These are phyloP conservation scores for Archilochus colubris DNA, from an alignment of 2,113 vertebrate species.

Conservation along the genomic window DNA sequence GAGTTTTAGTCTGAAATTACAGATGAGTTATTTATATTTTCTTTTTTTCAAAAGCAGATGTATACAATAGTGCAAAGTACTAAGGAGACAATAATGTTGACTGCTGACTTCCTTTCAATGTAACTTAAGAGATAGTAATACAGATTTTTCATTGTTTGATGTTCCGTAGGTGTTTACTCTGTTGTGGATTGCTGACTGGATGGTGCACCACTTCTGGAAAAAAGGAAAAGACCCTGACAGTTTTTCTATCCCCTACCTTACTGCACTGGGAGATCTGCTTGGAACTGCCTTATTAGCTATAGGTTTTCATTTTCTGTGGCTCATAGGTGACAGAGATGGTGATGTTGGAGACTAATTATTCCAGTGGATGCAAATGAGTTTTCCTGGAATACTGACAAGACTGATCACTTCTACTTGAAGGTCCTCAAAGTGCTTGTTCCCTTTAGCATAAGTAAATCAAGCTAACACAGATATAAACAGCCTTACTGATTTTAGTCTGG, in stretches of 20 bases:
- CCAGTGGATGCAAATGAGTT: not conserved
- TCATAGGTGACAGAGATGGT: slow-evolving; percentile 94
- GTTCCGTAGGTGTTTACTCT: slow-evolving; percentile 86
- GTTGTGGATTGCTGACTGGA: slow-evolving; percentile 94
- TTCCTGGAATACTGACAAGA: not conserved
- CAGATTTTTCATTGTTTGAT: slow-evolving; percentile 8
- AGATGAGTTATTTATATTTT: not conserved
- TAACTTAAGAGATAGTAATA: not conserved
- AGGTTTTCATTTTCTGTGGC: slow-evolving; percentile 95
- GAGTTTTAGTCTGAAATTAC: not conserved
- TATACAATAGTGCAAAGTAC: not conserved
- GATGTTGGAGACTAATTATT: slow-evolving; percentile 89
- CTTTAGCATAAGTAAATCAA: slow-evolving; percentile 17
- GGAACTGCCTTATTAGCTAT: slow-evolving; percentile 92
- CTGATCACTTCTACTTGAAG: slow-evolving; percentile 1
- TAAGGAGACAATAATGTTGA: not conserved
- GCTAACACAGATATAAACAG: slow-evolving; percentile 45
- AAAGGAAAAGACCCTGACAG: slow-evolving; percentile 96
- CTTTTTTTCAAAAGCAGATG: not conserved
- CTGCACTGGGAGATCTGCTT: slow-evolving; percentile 91
- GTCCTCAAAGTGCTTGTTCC: slow-evolving; percentile 4
- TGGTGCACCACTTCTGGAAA: slow-evolving; percentile 96
- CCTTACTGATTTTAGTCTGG: slow-evolving; percentile 64
- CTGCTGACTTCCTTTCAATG: not conserved
- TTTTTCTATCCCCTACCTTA: slow-evolving; percentile 97